Base-by-base conservation (phyloP, 1,140 invertebrate species). In the Drosophila kohkoa region DNA sequence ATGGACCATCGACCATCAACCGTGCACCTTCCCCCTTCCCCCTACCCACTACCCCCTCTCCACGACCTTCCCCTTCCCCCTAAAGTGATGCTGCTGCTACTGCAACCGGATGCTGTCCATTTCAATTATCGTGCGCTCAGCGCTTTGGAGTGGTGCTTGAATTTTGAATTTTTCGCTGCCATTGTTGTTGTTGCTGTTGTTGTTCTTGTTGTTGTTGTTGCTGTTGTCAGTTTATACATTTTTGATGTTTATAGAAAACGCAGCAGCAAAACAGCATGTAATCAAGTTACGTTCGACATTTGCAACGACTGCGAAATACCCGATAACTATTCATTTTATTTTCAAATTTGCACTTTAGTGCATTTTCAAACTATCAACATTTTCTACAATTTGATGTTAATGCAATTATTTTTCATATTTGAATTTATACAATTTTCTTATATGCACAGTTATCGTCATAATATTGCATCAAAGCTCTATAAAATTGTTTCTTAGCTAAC, bases 51-150 rank as follows among this genome's bases (percentile, higher is more conserved):
- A 8, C 25, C n/a, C 20, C 4, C 3, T 25, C 11, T 5, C 48
- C 20, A 28, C 48, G 30, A 10, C 46, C 20, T 25, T 25, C 20
- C 3, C 3, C 41, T 59, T 10, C 3, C 2, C 10, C 5, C 5
- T 11, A 2, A 10, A 38, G 35, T 38, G 35, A 38, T 38, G 62
- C 51, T 38, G 63, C 20, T 71, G 80, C 49, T 43, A 55, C 59
- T 83, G 85, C 85, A 88, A 77, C 74, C 83, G 85, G 80, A 89
- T 88, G 83, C 80, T 88, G 83, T 88, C 83, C 83, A 88, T 88
- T 88, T 88, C 80, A 88, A 88, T 88, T 88, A 88, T 89, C 69
- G 85, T 85, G 71, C 80, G 73, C 69, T 67, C 35, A 52, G 66
- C 80, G 73, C 80, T 65, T 41, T 83, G 60, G 70, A 89, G 80